A percentile compares a stretch with the other conserved stretches of the same genome.
These are phyloP conservation scores for Tridacna gigas DNA, from an alignment of 2,888 invertebrate genomes.

Conservation along the genomic window DNA sequence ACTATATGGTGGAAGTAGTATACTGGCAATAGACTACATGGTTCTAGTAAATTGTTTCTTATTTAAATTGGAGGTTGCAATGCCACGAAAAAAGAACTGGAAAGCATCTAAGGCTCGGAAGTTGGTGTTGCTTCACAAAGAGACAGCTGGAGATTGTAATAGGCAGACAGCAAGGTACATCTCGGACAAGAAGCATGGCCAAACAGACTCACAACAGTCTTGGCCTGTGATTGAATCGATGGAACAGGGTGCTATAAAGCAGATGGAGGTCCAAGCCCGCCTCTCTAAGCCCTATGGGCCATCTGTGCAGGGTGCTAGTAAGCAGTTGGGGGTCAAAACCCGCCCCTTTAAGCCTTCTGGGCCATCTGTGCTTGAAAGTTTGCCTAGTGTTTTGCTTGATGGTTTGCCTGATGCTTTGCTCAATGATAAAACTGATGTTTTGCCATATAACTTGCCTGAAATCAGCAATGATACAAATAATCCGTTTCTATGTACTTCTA, in stretches of 20 bases:
- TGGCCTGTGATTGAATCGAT: neutral
- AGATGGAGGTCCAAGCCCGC: neutral
- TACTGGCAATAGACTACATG: no score
- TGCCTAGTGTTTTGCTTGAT: constrained; percentile 34
- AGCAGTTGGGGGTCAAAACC: constrained; percentile 19
- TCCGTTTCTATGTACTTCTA: neutral
- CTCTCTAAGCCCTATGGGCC: constrained; percentile 23
- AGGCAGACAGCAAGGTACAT: neutral
- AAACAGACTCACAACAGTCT: neutral
- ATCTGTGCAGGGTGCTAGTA: constrained; percentile 32
- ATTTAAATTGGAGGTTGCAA: neutral
- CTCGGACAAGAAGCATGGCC: neutral
- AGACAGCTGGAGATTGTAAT: neutral
- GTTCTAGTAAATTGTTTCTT: neutral
- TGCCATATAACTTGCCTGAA: constrained; percentile 25
- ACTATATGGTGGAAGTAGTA: no score
- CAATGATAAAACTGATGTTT: constrained; percentile 25
- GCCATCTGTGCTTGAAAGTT: constrained; percentile 33
- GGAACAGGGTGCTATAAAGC: neutral
- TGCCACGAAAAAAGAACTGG: constrained; percentile 5
- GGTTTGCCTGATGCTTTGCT: constrained; percentile 33
- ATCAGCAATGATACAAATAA: constrained; percentile 9
- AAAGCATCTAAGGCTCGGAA: neutral
- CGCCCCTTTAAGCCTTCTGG: constrained; percentile 18
- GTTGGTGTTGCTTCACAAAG: neutral